Evolutionary conservation across 2,888 invertebrate genomes (phyloP), one percentile per base, ranked within the genome.

Genomic region (Heliconius erato): DNA sequence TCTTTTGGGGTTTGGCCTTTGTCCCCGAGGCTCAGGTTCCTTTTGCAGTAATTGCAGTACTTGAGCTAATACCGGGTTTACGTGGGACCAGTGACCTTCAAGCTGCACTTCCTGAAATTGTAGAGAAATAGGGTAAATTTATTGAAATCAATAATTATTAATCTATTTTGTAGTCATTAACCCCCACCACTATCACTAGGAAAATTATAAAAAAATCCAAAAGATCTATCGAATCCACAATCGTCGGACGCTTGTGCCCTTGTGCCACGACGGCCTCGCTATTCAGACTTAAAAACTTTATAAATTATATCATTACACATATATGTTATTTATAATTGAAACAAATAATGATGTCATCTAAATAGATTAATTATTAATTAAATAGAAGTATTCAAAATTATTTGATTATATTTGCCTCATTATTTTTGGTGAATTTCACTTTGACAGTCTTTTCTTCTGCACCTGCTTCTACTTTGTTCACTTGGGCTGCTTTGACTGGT

Each of bases 31-130:
- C 68, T 80, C 83, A 14, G 3, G 82, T 12, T 74, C 91, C 87
- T 90, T 90, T 69, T 92, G 89, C 49, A 94, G 90, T 84, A 93
- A 88, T 16, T 92, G 88, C n/a, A 93, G 90, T 32, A 95, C 92
- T 63, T 94, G 91, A n/a, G 91, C 90, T 23, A 95, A 80, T 0
- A 92, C 90, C 0, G 94, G 92, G 79, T 92, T 90, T 16, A 95
- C 88, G 74, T 92, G 91, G 0, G 91, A 89, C 94, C 94, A 93
- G 67, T 90, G 91, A 0, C 95, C 95, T 89, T 94, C 94, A 14
- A 95, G 79, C 78, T 93, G 91, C 6, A 94, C 89, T 85, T 93
- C 93, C 95, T 95, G 84, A 7, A 87, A 86, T 16, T 0, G 28
- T 2, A n/a, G 67, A 67, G 28, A 67, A 67, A 26, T 67, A 16